phyloP scores from a whole-genome alignment of 2,113 vertebrate genomes.

The Brienomyrus brachyistius region DNA sequence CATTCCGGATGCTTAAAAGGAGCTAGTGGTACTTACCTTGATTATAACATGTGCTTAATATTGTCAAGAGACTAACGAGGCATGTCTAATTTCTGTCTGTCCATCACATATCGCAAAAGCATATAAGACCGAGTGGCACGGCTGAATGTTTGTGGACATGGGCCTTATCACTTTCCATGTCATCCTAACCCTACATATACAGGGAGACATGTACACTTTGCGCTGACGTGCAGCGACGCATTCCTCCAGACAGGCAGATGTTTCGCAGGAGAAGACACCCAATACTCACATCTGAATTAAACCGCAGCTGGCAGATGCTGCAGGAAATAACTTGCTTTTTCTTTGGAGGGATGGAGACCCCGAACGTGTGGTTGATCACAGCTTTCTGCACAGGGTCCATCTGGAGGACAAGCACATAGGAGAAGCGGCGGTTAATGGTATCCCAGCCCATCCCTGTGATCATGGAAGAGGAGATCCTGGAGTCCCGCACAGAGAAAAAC shows the following conservation, averaged over 20 bases:
- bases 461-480: not conserved
- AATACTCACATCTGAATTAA: conserved; percentile 92
- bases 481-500: not conserved
- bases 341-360: conserved; percentile 83
- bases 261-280: conserved; percentile 2
- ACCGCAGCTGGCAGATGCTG: conserved; percentile 90
- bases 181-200: not conserved
- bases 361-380: conserved; percentile 97
- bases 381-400: conserved; percentile 99
- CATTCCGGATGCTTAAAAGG: conserved; percentile 11
- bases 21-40: conserved; percentile 20
- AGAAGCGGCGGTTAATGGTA: conserved; percentile 15
- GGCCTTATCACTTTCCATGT: conserved; percentile 15
- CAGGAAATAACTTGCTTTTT: conserved; percentile 94
- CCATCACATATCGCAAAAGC: not conserved
- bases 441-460: not conserved
- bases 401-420: conserved; percentile 53
- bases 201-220: not conserved
- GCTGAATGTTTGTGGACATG: conserved; percentile 10
- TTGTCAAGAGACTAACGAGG: conserved; percentile 10
- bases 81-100: conserved; percentile 18
- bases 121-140: not conserved
- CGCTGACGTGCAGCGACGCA: not conserved
- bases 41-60: conserved; percentile 15
- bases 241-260: not conserved